Conservation (phyloP, 2,113 vertebrate genomes). For the Myotis brandtii region DNA sequence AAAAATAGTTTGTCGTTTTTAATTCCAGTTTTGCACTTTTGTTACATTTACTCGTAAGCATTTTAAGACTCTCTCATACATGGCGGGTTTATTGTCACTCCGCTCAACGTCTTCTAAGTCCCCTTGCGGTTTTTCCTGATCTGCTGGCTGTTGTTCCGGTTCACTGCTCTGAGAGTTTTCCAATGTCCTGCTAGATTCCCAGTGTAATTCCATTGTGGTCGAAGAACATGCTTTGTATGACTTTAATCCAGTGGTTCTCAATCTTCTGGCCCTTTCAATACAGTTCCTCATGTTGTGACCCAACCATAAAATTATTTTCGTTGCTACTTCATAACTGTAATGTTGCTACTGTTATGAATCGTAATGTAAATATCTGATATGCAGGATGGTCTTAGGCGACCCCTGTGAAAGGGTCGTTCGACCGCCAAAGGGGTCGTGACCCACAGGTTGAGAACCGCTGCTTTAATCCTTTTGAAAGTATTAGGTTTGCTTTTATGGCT, state of each 20-base stretch:
- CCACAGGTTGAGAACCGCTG: too few relatives aligned
- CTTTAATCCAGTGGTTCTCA: too few relatives aligned
- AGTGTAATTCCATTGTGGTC: rapidly evolving
- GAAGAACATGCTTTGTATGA: rapidly evolving
- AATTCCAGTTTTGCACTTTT: background rate
- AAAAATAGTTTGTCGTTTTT: background rate
- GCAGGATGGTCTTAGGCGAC: too few relatives aligned
- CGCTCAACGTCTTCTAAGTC: rapidly evolving
- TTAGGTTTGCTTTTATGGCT: rapidly evolving
- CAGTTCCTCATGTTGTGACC: too few relatives aligned
- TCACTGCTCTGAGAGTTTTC: background rate
- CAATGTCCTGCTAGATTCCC: background rate
- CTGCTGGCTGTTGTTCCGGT: background rate
- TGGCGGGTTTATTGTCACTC: rapidly evolving
- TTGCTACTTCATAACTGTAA: too few relatives aligned
- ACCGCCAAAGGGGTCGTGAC: too few relatives aligned
- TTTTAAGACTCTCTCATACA: background rate
- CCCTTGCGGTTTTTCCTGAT: background rate
- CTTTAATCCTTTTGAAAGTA: background rate
- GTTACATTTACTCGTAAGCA: background rate
- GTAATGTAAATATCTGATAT: too few relatives aligned
- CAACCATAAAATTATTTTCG: too few relatives aligned
- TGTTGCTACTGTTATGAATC: too few relatives aligned
- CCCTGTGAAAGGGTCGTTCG: too few relatives aligned
- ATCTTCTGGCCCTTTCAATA: too few relatives aligned